Conservation (phyloP, 2,113 vertebrate genomes). For the Meriones unguiculatus region DNA sequence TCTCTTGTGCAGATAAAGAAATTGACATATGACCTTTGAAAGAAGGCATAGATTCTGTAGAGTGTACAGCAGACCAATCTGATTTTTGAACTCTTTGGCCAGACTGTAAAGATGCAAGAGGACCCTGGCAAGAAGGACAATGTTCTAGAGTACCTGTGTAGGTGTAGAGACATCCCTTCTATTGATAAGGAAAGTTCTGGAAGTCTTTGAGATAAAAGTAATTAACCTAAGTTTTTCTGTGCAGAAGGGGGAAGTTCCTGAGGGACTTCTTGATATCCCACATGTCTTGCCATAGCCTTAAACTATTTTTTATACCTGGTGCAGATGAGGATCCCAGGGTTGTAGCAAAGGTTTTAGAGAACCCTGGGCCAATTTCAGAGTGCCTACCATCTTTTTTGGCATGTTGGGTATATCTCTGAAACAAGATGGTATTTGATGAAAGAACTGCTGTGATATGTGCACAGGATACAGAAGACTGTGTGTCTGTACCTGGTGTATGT, state of each 20-base stretch:
- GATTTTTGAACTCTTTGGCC: background rate
- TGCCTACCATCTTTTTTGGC: background rate
- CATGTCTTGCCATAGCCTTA: too few species aligned
- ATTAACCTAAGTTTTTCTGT: background rate
- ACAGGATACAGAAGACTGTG: background rate
- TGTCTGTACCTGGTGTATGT: background rate
- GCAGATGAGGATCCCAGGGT: background rate
- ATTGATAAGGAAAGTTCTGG: fast-evolving
- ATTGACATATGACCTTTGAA: background rate
- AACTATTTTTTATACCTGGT: background rate
- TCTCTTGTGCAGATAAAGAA: background rate
- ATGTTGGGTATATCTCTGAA: background rate
- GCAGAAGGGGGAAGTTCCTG: background rate
- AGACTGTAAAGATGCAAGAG: background rate
- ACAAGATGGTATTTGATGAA: background rate
- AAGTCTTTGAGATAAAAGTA: background rate
- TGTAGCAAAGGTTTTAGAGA: background rate
- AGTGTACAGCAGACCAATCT: background rate
- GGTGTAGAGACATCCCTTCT: background rate
- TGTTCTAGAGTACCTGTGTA: background rate
- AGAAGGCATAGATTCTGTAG: background rate
- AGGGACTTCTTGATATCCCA: background rate
- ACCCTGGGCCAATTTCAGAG: background rate
- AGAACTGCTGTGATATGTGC: background rate
- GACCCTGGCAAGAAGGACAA: background rate